phyloP scores from a whole-genome alignment of 1,140 invertebrate genomes.

The Megalonaias nervosa region DNA sequence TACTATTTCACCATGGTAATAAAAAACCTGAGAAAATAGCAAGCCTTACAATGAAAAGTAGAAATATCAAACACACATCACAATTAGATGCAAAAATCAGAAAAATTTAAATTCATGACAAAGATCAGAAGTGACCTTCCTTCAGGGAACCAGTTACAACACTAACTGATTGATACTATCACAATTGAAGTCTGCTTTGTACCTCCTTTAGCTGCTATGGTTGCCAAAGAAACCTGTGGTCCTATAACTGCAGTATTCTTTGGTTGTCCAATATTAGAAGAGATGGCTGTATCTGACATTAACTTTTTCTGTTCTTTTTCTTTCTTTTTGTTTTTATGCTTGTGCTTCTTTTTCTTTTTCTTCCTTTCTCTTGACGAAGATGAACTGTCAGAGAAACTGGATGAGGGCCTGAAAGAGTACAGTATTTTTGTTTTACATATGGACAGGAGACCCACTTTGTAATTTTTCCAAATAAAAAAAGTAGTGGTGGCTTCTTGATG shows the following conservation, averaged over 20 bases:
- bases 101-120: too few relatives aligned
- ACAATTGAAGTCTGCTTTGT: background rate
- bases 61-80: too few relatives aligned
- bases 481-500: too few relatives aligned
- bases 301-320: constrained; percentile 14
- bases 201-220: background rate
- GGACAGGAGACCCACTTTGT: too few relatives aligned
- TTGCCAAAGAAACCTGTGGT: background rate
- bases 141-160: background rate
- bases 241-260: background rate
- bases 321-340: constrained; percentile 37
- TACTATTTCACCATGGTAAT: too few relatives aligned
- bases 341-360: constrained; percentile 28
- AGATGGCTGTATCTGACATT: background rate
- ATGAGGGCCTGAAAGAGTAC: too few relatives aligned
- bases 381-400: background rate
- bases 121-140: background rate
- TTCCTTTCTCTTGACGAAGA: constrained; percentile 27
- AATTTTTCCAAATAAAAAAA: too few relatives aligned
- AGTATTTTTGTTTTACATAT: too few relatives aligned
- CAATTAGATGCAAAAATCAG: too few relatives aligned
- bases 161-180: background rate
- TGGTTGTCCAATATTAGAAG: background rate
- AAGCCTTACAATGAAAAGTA: too few relatives aligned
- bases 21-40: too few relatives aligned